These are phyloP conservation scores for Eubasilissa splendida DNA, from an alignment of 2,888 invertebrate genomes.

Conservation along the genomic window DNA sequence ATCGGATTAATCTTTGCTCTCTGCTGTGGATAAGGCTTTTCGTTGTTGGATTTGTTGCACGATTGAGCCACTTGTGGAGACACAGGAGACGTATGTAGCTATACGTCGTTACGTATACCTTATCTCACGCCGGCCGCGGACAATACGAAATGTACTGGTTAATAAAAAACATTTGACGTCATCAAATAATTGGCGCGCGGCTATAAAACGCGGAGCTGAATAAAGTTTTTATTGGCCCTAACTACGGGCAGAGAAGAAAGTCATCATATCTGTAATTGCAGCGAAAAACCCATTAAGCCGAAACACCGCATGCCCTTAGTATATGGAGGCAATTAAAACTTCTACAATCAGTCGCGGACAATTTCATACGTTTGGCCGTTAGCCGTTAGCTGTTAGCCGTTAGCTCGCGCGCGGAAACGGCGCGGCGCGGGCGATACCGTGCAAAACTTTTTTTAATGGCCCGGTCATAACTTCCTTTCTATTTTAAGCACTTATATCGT, in stretches of 20 bases:
- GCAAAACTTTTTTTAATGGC: conserved; percentile 23
- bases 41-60: no score
- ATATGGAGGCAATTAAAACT: conserved; percentile 25
- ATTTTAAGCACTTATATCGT: no score
- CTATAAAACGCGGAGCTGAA: conserved; percentile 4
- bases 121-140: no score
- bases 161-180: no score
- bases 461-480: no score
- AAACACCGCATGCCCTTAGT: conserved; percentile 17
- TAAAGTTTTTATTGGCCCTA: conserved; percentile 18
- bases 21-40: no score
- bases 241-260: conserved; percentile 21
- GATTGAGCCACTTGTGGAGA: no score
- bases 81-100: no score
- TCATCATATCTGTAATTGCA: conserved; percentile 30
- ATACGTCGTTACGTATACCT: no score
- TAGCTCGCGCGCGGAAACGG: not conserved
- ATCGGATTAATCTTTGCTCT: no score
- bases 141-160: no score
- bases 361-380: conserved; percentile 19
- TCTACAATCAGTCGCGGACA: conserved; percentile 19
- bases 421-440: not conserved
- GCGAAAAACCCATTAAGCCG: conserved; percentile 9
- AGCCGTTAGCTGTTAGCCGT: not conserved
- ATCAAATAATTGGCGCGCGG: conserved; percentile 1